These are phyloP conservation scores for Mormyrus hasselquistii DNA, from an alignment of 2,797 vertebrate species.

Conservation along the genomic window DNA sequence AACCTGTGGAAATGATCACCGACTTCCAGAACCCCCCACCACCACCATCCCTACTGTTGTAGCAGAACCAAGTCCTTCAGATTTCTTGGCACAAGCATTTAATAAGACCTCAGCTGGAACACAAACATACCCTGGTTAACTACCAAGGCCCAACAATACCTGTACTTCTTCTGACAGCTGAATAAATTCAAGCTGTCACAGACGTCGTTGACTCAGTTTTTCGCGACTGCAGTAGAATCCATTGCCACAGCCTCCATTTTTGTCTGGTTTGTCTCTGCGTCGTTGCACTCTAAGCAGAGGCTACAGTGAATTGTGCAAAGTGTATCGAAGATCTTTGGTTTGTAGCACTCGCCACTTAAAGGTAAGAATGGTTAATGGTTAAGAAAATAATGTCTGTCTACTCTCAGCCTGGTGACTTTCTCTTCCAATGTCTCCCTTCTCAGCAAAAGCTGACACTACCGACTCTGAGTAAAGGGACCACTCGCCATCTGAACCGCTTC, in stretches of 20 bases:
- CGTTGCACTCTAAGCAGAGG: not conserved
- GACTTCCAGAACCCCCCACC: not conserved
- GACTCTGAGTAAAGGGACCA: not conserved
- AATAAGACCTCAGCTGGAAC: not conserved
- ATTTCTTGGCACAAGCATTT: not conserved
- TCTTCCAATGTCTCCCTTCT: not conserved
- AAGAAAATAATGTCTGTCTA: not conserved
- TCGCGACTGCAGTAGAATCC: not conserved
- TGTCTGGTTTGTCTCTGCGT: not conserved
- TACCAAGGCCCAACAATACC: not conserved
- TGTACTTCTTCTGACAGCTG: not conserved
- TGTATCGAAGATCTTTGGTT: not conserved
- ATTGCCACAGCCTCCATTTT: not conserved
- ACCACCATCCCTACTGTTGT: not conserved
- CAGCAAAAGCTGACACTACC: not conserved
- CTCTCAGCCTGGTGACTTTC: not conserved
- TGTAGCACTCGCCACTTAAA: not conserved
- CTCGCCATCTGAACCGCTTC: not conserved
- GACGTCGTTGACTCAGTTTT: not conserved
- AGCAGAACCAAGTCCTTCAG: not conserved
- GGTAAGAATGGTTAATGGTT: not conserved
- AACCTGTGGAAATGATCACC: not conserved
- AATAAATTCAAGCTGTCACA: not conserved
- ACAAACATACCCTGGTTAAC: not conserved
- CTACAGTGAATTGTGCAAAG: not conserved